Conservation (phyloP, 2,888 invertebrate species). For the Spisula solida region DNA sequence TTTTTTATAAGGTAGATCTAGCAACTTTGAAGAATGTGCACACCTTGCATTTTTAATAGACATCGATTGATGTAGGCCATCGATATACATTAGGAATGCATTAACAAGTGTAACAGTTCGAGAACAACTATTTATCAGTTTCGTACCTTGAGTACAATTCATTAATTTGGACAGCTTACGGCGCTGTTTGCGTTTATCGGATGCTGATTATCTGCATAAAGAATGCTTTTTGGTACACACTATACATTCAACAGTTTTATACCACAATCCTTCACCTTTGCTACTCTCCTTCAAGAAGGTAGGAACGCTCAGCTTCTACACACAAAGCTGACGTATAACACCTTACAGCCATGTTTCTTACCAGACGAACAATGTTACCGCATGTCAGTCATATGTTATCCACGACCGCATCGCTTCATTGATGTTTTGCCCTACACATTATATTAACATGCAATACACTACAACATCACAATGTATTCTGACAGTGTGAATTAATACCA, state of each 20-base stretch:
- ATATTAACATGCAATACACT: neutral
- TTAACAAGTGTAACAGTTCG: neutral
- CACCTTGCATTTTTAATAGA: too few relatives aligned
- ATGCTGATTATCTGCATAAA: neutral
- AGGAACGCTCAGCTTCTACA: neutral
- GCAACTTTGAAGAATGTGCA: too few relatives aligned
- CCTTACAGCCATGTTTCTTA: neutral
- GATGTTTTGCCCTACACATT: conserved; percentile 7
- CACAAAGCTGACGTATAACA: neutral
- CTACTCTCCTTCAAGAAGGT: neutral
- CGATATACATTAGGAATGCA: too few relatives aligned
- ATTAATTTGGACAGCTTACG: neutral
- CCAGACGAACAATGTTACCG: neutral
- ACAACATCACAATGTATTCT: neutral
- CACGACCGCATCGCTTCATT: neutral
- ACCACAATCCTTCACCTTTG: neutral
- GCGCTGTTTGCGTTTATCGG: neutral
- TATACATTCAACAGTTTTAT: neutral
- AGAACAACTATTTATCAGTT: neutral
- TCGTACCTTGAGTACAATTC: neutral
- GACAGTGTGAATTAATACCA: neutral
- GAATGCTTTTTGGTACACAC: neutral
- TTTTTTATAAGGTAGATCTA: too few relatives aligned
- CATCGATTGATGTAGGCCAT: too few relatives aligned
- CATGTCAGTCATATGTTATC: conserved; percentile 8